A percentile compares a stretch with the other conserved stretches of the same genome.
Conservation (phyloP, 1,140 invertebrate species). For the Bombus haemorrhoidalis region DNA sequence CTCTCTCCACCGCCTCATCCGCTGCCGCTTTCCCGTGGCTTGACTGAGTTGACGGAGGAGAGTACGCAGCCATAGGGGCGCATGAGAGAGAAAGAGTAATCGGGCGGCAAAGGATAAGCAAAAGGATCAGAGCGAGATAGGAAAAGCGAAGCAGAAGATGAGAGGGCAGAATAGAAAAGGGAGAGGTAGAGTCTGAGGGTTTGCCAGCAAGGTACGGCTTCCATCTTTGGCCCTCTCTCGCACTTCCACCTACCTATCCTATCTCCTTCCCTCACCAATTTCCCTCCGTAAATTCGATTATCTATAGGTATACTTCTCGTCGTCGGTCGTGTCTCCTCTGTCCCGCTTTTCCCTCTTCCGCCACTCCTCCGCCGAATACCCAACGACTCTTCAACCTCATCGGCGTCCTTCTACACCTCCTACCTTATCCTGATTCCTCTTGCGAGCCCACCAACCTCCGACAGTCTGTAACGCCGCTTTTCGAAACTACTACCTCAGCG, state of each 20-base stretch:
- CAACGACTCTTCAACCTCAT: constrained; percentile 41
- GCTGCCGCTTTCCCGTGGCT: constrained; percentile 21
- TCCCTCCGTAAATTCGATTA: constrained; percentile 80
- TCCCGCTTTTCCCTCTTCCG: background rate
- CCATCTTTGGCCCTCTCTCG: constrained; percentile 56
- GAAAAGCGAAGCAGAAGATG: background rate
- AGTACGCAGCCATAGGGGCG: constrained; percentile 1
- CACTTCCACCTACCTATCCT: constrained; percentile 40
- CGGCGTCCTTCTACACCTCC: constrained; percentile 28
- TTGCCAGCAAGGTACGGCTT: constrained; percentile 53
- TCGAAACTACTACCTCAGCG: constrained; percentile 45
- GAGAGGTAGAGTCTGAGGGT: constrained; percentile 58
- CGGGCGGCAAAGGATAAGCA: constrained; percentile 33
- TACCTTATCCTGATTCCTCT: constrained; percentile 1
- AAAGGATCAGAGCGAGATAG: constrained; percentile 10
- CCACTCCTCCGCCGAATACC: background rate
- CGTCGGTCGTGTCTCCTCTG: constrained; percentile 22
- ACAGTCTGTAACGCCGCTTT: constrained; percentile 51
- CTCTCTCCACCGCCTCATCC: constrained; percentile 53
- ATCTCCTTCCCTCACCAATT: constrained; percentile 72
- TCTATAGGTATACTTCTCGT: constrained; percentile 74
- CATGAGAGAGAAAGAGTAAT: constrained; percentile 7
- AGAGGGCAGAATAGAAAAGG: constrained; percentile 12
- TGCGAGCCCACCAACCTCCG: constrained; percentile 48
- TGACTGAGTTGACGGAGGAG: constrained; percentile 56